These are phyloP conservation scores for Iphiclides podalirius DNA, from an alignment of 2,888 invertebrate genomes.

Conservation along the genomic window DNA sequence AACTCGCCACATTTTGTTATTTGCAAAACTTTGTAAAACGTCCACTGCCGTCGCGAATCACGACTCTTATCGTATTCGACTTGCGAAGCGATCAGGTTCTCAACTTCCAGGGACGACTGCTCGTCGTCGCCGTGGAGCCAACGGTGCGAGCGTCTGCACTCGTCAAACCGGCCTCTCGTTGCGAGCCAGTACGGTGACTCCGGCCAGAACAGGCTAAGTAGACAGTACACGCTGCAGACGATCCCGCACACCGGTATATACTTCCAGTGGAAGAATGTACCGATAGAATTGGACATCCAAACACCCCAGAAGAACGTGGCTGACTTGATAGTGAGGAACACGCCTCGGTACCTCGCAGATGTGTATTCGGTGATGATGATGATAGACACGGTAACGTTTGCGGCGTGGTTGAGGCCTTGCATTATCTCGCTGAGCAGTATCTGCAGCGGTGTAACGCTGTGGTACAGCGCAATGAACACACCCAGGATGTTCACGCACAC, in stretches of 20 bases:
- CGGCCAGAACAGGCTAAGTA: slow-evolving; percentile 32
- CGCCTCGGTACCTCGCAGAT: slow-evolving; percentile 35
- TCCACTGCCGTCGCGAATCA: neutral
- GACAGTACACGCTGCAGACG: slow-evolving; percentile 32
- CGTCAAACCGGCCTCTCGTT: slow-evolving; percentile 45
- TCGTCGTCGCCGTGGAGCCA: slow-evolving; percentile 44
- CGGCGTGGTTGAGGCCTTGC: slow-evolving; percentile 36
- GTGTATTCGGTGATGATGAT: slow-evolving; percentile 38
- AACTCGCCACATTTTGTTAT: slow-evolving; percentile 29
- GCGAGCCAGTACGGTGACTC: slow-evolving; percentile 54
- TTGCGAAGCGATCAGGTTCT: slow-evolving; percentile 34
- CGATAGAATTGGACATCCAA: slow-evolving; percentile 41
- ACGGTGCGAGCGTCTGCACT: slow-evolving; percentile 41
- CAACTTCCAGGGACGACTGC: slow-evolving; percentile 41
- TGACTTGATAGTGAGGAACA: slow-evolving; percentile 38
- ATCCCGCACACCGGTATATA: slow-evolving; percentile 36
- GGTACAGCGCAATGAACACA: slow-evolving; percentile 33
- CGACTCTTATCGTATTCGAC: neutral
- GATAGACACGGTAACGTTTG: slow-evolving; percentile 31
- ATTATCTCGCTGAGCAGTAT: slow-evolving; percentile 38
- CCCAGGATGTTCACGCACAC: slow-evolving; percentile 31
- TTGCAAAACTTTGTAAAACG: neutral
- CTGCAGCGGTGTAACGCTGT: slow-evolving; percentile 33
- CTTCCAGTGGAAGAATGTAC: slow-evolving; percentile 39
- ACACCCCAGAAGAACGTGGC: slow-evolving; percentile 39